Evolutionary conservation across 2,113 vertebrate genomes (phyloP), one percentile per base, ranked within the genome.

Genomic region (Actenoides lindsayi): DNA sequence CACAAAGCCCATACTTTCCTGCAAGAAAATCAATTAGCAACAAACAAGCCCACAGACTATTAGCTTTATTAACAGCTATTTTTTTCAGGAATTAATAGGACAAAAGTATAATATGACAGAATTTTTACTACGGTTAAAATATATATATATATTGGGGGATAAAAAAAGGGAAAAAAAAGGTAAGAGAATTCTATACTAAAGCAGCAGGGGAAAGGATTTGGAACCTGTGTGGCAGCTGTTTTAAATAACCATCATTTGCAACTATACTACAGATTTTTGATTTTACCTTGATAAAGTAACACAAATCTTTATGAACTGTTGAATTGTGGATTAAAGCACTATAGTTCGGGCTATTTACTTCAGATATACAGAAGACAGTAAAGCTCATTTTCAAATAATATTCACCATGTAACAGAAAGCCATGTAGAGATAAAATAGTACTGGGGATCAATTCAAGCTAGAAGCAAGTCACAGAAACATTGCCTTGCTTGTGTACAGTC

Each of bases 21-120:
- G 96, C 94, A 98, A 23, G 37, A 28, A 51, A 98, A 98, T 98
- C 97, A 99, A 98, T 99, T 99, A 98, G 97, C 96, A 98, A 98
- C 98, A 98, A 99, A 98, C 97, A 99, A 98, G 93, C 90, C 92
- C 92, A 79, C 93, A 98, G 98, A 97, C 96, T 94, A 92, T 77
- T 89, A 97, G 97, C 93, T 97, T 97, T 95, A 97, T 95, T 94
- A 95, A 97, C 96, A 97, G 88, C 89, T 96, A 89, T 94, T 97
- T 98, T 98, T 99, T 97, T 96, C 92, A 96, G 94, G 94, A 94
- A 98, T 98, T 98, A 99, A 98, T 97, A 98, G 95, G 96, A 98
- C 98, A 98, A 98, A 97, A 97, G 96, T 98, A 98, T 97, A 98
- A 96, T 93, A 97, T 93, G 95, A 96, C 88, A 97, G 94, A 97